Base-by-base conservation (phyloP, 92 coral and sea anemone species). In the Micromussa lordhowensis region DNA sequence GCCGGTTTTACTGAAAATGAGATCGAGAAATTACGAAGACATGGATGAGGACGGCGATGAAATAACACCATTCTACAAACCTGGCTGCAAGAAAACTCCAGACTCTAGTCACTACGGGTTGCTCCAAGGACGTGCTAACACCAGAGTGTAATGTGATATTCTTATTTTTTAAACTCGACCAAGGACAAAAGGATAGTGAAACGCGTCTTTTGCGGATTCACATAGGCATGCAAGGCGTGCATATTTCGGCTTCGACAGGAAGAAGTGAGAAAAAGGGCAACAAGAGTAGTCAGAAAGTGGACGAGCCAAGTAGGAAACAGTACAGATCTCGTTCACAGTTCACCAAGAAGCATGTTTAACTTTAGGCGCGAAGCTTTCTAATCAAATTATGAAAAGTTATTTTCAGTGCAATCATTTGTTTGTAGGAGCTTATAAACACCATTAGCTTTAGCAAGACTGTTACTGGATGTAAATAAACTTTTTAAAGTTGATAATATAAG, bases 41-140 rank as follows among this genome's bases (percentile, higher is more conserved):
- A 51, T 12, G 10, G 89, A 77, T n/a, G 83, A 86, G 21, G 53
- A 30, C 11, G 64, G 26, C 1, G 75, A 77, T 48, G 89, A 78
- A 77, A 13, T 66, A 44, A 66, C 89, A 21, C 83, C 77, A 19
- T 77, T 86, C 24, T 63, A 78, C 77, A 77, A 64, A 66, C 82
- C 82, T 77, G 74, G 77, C 32, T 64, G 28, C 28, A 48, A 18
- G 32, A 51, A 19, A 22, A 36, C 14, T 54, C 31, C 28, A 1
- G 22, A 13, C 22, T 19, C 26, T 19, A 19, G n/a, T 73, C 26
- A 73, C 35, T 15, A 31, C 71, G 29, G 71, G 17, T 66, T 66
- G 3, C 5, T 26, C 13, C 17, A 31, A 66, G 71, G 71, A 66
- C 32, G 11, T 2, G 32, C 3, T 12, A 66, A 61, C 68, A 61